phyloP scores from a whole-genome alignment of 2,797 vertebrate species.

The Chaetodon trifasciatus region DNA sequence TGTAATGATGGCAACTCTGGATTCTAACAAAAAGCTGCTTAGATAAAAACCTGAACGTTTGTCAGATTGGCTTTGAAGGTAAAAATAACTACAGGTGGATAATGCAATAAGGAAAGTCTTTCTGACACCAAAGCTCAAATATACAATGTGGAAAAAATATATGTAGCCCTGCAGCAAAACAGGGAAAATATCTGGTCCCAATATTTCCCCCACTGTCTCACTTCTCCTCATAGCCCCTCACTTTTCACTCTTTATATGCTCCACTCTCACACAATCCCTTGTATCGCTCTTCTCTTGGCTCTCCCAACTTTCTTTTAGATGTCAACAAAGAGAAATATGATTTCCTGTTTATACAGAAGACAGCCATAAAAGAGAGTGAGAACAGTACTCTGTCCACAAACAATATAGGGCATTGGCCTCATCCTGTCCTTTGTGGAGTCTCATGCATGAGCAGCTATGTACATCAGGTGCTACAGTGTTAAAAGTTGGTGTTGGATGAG shows the following conservation, averaged over 20 bases:
- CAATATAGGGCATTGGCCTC: constrained; percentile 24
- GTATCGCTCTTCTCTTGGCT: constrained; percentile 30
- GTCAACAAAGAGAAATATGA: constrained; percentile 65
- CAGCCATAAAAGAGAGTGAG: constrained; percentile 58
- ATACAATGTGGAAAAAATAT: constrained; percentile 53
- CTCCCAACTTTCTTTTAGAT: constrained; percentile 36
- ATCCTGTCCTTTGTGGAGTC: constrained; percentile 20
- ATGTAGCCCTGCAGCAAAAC: constrained; percentile 49
- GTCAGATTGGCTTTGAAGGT: constrained; percentile 20
- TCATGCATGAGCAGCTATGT: constrained; percentile 20
- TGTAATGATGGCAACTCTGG: constrained; percentile 2
- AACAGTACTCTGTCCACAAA: constrained; percentile 48
- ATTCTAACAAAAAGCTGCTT: constrained; percentile 8
- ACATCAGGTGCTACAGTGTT: constrained; percentile 40
- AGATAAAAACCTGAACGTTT: constrained; percentile 18
- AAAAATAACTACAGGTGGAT: constrained; percentile 11
- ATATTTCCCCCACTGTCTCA: constrained; percentile 43
- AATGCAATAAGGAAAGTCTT: constrained; percentile 26
- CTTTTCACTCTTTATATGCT: constrained; percentile 55
- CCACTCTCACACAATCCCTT: constrained; percentile 46
- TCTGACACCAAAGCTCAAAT: constrained; percentile 51
- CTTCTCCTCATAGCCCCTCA: constrained; percentile 24
- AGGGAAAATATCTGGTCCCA: constrained; percentile 60
- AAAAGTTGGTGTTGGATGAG: constrained; percentile 31
- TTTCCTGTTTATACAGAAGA: constrained; percentile 73